Evolutionary conservation across 1,140 invertebrate species (phyloP).

Genomic region (Lordiphosa collinella): DNA sequence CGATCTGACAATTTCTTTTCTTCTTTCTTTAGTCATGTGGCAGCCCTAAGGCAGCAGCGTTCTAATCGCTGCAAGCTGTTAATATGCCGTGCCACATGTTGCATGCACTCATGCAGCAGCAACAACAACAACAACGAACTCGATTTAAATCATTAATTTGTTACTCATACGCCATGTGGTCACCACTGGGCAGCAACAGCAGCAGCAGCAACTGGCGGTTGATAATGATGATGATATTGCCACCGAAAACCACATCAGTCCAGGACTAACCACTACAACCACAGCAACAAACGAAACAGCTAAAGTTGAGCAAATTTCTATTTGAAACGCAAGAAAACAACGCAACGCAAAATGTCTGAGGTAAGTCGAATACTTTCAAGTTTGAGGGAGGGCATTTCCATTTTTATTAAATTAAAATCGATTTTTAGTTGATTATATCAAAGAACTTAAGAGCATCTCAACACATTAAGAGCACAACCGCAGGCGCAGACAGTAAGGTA

Average conservation of each 20-base stretch:
- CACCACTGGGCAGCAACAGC: constrained; percentile 1
- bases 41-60: constrained; percentile 51
- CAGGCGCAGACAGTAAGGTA: constrained; percentile 1
- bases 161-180: constrained; percentile 40
- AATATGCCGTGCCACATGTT: constrained; percentile 64
- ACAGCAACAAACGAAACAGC: constrained; percentile 3
- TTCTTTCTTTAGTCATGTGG: constrained; percentile 36
- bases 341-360: constrained; percentile 57
- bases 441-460: constrained; percentile 54
- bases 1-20: background rate
- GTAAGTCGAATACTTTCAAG: constrained; percentile 24
- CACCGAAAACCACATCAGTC: constrained; percentile 7
- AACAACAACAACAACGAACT: constrained; percentile 36
- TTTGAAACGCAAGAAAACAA: constrained; percentile 28
- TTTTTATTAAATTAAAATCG: constrained; percentile 58
- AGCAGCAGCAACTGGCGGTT: constrained; percentile 2
- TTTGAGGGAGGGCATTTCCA: constrained; percentile 27
- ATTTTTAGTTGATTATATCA: constrained; percentile 56
- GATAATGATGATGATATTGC: constrained; percentile 3
- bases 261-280: constrained; percentile 8
- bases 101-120: constrained; percentile 55
- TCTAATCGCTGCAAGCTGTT: constrained; percentile 29
- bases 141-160: constrained; percentile 29
- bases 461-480: constrained; percentile 51
- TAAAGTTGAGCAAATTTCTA: constrained; percentile 32